Evolutionary conservation across 30 jellyfish, hydroid and myxozoan species (phyloP), one percentile per base, ranked within the genome.

Genomic region (Euphysa ruthae): DNA sequence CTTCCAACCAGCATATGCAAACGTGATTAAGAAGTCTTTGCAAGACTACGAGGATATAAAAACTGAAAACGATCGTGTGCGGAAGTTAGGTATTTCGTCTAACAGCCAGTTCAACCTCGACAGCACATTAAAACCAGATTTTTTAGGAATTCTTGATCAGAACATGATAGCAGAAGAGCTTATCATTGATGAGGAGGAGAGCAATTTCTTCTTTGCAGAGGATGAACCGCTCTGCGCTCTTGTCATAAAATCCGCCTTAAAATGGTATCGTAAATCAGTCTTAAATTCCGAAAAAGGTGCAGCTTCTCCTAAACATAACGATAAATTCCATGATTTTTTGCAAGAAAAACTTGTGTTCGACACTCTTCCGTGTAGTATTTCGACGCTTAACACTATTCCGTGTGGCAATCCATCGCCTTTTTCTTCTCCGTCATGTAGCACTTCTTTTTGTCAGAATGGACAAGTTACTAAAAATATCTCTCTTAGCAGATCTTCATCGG

Each of bases 161-260:
- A 63, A 63, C 34, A 24, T 63, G 58, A 13, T 63, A 24, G n/a
- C n/a, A n/a, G 66, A 33, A 33, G 42, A 63, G 23, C 16, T 33
- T 2, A 3, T 63, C 35, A 19, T 63, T 1, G 18, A 18, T 42
- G 32, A 32, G 18, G 77, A 63, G 8, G 77, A 63, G 13, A 42
- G 63, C 66, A 62, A 63, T 42, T 35, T 34, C 3, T 31, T 49
- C 19, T 24, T 31, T 7, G 12, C 29, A 0, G 66, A 63, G 21
- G 66, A 33, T 49, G 77, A 63, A 21, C 77, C 77, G 21, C 28
- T 63, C 16, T 63, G 46, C 42, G 77, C 77, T 18, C 58, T 63
- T 15, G 77, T 63, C 42, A 63, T 63, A n/a, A 63, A 63, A 63
- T 29, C 77, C 0, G 77, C 77, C 22, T 26, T 63, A 4, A 63